Conservation (phyloP, 2,888 invertebrate genomes). For the Lasioglossum figueresi region DNA sequence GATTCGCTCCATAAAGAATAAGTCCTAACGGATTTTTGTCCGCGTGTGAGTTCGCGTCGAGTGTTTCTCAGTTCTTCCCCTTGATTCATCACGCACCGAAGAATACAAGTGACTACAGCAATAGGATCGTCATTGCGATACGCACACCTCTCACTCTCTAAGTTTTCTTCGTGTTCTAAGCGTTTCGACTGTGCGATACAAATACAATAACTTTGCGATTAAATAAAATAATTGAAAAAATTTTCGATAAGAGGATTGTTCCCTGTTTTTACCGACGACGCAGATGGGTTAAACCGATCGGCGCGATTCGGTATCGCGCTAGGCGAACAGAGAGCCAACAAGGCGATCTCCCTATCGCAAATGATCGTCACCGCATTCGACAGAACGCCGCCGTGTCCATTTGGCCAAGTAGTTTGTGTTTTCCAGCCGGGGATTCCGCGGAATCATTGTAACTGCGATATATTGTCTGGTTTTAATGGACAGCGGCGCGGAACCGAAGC, state of each 20-base stretch:
- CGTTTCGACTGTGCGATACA: background rate
- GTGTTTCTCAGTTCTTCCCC: constrained; percentile 3
- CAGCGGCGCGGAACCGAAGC: constrained; percentile 12
- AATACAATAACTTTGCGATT: too few species aligned
- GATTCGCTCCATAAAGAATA: background rate
- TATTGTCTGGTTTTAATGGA: constrained; percentile 37
- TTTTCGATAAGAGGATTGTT: too few species aligned
- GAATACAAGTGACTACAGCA: background rate
- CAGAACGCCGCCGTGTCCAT: background rate
- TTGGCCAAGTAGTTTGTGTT: background rate
- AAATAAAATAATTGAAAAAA: too few species aligned
- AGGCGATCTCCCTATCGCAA: background rate
- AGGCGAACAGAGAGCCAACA: background rate
- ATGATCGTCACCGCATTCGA: background rate
- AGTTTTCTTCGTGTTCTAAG: background rate
- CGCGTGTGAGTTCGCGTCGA: background rate
- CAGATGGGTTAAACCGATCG: background rate
- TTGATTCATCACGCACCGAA: background rate
- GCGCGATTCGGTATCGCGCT: background rate
- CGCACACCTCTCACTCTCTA: background rate
- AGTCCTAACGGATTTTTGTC: background rate
- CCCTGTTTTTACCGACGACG: too few species aligned
- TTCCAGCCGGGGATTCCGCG: background rate
- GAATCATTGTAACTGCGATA: constrained; percentile 6
- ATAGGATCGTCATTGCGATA: background rate